Evolutionary conservation across 2,888 invertebrate species (phyloP).

Genomic region (Drosophila eohydei): DNA sequence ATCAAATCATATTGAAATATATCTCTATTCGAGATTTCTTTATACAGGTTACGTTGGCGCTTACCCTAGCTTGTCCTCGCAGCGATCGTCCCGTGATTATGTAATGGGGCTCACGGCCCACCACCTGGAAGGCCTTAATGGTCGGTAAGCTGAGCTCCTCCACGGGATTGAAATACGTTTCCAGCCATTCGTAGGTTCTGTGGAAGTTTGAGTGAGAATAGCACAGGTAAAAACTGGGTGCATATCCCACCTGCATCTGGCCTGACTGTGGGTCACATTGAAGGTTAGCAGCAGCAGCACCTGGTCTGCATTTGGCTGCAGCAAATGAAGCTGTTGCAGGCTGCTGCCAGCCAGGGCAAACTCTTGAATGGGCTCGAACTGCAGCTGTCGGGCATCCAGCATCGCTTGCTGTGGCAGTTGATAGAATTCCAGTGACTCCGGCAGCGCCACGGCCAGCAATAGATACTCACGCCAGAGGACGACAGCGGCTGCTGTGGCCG

Average conservation of each 20-base stretch:
- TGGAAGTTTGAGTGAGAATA: neutral
- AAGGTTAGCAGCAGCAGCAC: conserved; percentile 71
- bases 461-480: conserved; percentile 77
- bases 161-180: conserved; percentile 78
- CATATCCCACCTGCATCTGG: conserved; percentile 58
- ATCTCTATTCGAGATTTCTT: too few species aligned
- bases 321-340: conserved; percentile 68
- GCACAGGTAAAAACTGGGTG: neutral
- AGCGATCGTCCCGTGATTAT: conserved; percentile 68
- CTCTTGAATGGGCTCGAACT: conserved; percentile 78
- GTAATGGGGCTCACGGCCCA: conserved; percentile 71
- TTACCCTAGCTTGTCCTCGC: conserved; percentile 67
- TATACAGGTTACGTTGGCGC: too few species aligned
- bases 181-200: conserved; percentile 81
- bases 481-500: conserved; percentile 67
- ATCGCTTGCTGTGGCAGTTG: conserved; percentile 68
- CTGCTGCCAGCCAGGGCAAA: conserved; percentile 66
- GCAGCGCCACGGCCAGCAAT: conserved; percentile 73
- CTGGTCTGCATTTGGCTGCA: conserved; percentile 60
- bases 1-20: neutral
- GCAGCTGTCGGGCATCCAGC: conserved; percentile 43
- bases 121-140: conserved; percentile 64
- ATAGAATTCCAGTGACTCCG: conserved; percentile 78
- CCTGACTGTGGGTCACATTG: conserved; percentile 66
- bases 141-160: conserved; percentile 76